These are phyloP conservation scores for Amorpha juglandis DNA, from an alignment of 2,888 invertebrate species.

Conservation along the genomic window DNA sequence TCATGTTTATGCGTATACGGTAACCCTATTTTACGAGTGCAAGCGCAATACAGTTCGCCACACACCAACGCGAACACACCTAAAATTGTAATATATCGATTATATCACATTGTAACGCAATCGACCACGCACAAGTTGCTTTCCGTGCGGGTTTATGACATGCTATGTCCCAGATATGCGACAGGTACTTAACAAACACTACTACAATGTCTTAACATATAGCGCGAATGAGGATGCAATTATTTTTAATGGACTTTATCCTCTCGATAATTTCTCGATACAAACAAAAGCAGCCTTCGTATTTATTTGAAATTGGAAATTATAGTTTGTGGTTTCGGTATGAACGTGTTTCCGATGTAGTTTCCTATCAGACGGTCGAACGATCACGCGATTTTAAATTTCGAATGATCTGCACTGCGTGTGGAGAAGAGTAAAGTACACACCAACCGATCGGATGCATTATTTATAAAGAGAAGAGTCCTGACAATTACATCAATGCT, in stretches of 20 bases:
- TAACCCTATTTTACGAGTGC: slow-evolving; percentile 35
- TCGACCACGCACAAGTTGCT: slow-evolving; percentile 64
- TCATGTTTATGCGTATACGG: slow-evolving; percentile 4
- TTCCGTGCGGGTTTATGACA: slow-evolving; percentile 75
- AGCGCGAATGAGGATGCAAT: slow-evolving; percentile 51
- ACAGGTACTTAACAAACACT: slow-evolving; percentile 63
- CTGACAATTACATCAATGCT: slow-evolving; percentile 76
- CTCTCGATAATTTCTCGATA: slow-evolving; percentile 57
- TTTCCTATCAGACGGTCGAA: slow-evolving; percentile 69
- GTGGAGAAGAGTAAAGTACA: slow-evolving; percentile 47
- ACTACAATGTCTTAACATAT: slow-evolving; percentile 38
- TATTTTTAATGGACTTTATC: slow-evolving; percentile 54
- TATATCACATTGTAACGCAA: slow-evolving; percentile 78
- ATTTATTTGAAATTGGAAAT: slow-evolving; percentile 81
- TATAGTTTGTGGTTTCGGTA: slow-evolving; percentile 77
- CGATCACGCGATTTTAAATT: slow-evolving; percentile 73
- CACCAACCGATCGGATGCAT: slow-evolving; percentile 54
- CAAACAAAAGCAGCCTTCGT: slow-evolving; percentile 63
- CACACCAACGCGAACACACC: slow-evolving; percentile 44
- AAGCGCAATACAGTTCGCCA: slow-evolving; percentile 36
- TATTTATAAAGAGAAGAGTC: slow-evolving; percentile 53
- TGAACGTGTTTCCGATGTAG: slow-evolving; percentile 80
- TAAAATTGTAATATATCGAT: slow-evolving; percentile 61
- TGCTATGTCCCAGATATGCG: slow-evolving; percentile 79
- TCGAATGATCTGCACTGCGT: slow-evolving; percentile 47